phyloP scores from a whole-genome alignment of 53 echinoderm and acorn worm genomes.

The Patiria pectinifera region DNA sequence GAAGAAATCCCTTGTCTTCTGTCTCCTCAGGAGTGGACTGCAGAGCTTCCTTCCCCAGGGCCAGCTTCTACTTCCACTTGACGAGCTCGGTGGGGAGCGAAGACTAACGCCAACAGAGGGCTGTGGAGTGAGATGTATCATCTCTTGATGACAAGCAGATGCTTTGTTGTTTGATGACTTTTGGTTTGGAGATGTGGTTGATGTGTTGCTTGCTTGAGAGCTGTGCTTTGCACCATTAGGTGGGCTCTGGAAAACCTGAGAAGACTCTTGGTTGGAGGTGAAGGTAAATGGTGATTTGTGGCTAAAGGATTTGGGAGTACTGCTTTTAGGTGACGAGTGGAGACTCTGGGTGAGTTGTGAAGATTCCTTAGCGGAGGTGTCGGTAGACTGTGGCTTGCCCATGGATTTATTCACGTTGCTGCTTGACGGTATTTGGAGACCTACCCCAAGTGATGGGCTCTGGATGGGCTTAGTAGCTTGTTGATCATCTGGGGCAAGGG shows the following conservation, averaged over 20 bases:
- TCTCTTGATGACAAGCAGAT: not conserved
- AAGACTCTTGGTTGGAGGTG: not conserved
- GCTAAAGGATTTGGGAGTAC: not conserved
- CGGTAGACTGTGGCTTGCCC: not conserved
- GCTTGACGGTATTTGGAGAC: not conserved
- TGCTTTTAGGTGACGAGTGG: not conserved
- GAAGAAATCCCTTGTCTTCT: conserved; percentile 41
- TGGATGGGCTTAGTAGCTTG: not conserved
- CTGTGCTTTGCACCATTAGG: not conserved
- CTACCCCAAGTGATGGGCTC: not conserved
- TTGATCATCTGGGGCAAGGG: too few species aligned
- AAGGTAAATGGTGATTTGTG: not conserved
- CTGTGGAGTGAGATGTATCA: not conserved
- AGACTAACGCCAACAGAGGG: not conserved
- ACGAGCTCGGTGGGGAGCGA: conserved; percentile 10
- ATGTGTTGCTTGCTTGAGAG: not conserved
- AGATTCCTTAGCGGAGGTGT: not conserved
- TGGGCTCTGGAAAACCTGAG: not conserved
- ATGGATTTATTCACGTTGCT: not conserved
- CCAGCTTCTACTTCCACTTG: not conserved
- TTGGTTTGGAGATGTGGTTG: not conserved
- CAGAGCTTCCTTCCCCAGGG: conserved; percentile 6
- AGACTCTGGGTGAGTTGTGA: not conserved
- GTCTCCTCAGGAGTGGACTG: conserved; percentile 55
- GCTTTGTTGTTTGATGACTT: not conserved